Evolutionary conservation across 2,888 invertebrate genomes (phyloP), one percentile per base, ranked within the genome.

Genomic region (Bugula neritina): DNA sequence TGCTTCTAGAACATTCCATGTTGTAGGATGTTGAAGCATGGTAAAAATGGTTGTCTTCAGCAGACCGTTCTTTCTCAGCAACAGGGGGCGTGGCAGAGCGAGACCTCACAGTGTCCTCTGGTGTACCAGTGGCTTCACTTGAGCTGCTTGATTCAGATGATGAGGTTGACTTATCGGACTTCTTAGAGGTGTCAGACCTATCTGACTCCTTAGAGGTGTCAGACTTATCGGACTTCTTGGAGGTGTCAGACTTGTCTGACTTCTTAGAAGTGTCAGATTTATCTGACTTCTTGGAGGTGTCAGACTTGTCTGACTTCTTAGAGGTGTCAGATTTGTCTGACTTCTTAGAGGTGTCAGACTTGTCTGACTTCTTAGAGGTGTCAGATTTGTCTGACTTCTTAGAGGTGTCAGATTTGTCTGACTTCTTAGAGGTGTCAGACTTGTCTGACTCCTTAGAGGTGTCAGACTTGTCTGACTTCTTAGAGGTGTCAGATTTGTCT

Each of bases 1-100:
- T 27, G 13, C 5, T 63, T 63, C 63, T 63, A 63, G 63, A 63
- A 63, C 63, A 63, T 63, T 63, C 63, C 63, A 63, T 31, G 31
- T 13, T 27, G 10, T 31, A 27, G 13, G 63, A 27, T 13, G 63
- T 29, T 2, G 63, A 25, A 17, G 31, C 31, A 3, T 2, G 21
- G 31, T 63, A 63, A 31, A 63, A 63, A 3, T 10, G 21, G 27
- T 63, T 63, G 5, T 27, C 63, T 25, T 25, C 31, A 34, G 31
- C 27, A 2, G 63, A 31, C 31, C 10, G 27, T 3, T 3, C n/a
- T 57, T 5, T 10, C 57, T 25, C 27, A 10, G 43, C 17, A n/a
- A n/a, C n/a, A 10, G 43, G 43, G 17, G 43, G 43, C 5, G 43
- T 10, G 17, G 43, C 10, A 10, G 43, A 10, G 17, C 43, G 43